Base-by-base conservation (phyloP, 2,113 vertebrate species). In the Petaurus breviceps region DNA sequence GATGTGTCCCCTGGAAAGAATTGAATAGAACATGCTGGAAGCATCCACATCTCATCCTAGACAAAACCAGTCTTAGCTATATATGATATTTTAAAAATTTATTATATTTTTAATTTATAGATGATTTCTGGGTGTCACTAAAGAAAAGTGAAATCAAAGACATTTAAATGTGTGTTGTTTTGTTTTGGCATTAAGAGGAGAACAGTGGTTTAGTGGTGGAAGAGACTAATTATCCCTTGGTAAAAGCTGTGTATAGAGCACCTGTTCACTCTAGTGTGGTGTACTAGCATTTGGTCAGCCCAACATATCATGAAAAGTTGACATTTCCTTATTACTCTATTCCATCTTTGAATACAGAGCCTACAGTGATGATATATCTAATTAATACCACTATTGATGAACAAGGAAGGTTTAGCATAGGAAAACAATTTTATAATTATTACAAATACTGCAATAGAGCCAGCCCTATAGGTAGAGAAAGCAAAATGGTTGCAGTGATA, bases 341-440 rank as follows among this genome's bases (percentile, higher is more conserved):
- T 68, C 3, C 31, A 68, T 37, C 31, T 68, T 89, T 92, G 51
- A 95, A 95, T 91, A 94, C 50, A 91, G 93, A 89, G 19, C 89
- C 68, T 93, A 95, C 12, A 68, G 28, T 68, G 31, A 68, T 37
- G 26, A 2, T 68, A 68, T 37, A 14, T 37, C 28, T 37, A 68
- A 68, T 68, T 68, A 68, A 68, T 90, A 91, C 6, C 84, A 92
- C 28, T 93, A 92, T 50, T 51, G 94, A 92, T 43, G 91, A 89
- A 92, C 0, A 68, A 90, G 14, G 92, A 91, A 26, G 53, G 25
- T 61, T n/a, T 90, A 23, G 52, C 91, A 90, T 8, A 19, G 50
- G 53, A 51, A 95, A 93, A 61, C 6, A 97, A 97, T 16, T 68
- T 61, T 37, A 96, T 95, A 95, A 94, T 92, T 94, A 92, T 89